Evolutionary conservation across 2,888 invertebrate genomes (phyloP).

Genomic region (Rapana venosa): DNA sequence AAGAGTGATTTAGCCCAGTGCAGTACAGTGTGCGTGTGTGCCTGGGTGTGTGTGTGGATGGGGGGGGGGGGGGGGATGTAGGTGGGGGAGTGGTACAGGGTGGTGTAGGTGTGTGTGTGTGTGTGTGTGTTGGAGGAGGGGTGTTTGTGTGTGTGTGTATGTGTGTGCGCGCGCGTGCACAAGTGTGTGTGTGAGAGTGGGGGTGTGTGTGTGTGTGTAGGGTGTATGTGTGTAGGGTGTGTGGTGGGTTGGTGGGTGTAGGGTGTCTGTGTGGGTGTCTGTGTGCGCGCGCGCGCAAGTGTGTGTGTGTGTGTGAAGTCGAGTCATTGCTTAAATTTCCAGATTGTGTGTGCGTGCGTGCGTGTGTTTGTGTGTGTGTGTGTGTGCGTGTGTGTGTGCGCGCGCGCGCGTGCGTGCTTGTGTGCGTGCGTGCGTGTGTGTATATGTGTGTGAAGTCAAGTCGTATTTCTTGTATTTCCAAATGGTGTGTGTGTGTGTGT

Average conservation of each 20-base stretch:
- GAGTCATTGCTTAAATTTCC: not conserved
- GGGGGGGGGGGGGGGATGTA: no score
- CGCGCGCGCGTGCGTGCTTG: not conserved
- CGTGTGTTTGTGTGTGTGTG: not conserved
- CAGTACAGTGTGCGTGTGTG: not conserved
- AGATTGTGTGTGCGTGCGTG: not conserved
- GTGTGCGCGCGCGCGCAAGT: not conserved
- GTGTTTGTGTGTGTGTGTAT: not conserved
- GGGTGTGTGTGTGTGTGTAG: not conserved
- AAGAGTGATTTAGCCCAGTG: not conserved
- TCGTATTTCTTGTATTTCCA: no score
- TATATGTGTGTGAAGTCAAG: not conserved
- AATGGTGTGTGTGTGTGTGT: no score
- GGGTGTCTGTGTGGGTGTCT: not conserved
- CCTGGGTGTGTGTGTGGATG: not conserved
- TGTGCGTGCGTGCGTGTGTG: not conserved
- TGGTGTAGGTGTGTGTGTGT: not conserved
- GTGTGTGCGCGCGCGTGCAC: not conserved
- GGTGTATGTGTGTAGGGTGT: not conserved
- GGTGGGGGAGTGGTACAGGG: no score
- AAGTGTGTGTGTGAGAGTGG: not conserved
- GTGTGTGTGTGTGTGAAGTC: conserved; percentile 3
- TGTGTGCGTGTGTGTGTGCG: conserved; percentile 28
- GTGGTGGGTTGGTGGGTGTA: not conserved
- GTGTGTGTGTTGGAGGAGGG: not conserved